Evolutionary conservation across 2,888 invertebrate species (phyloP).

Genomic region (Thecocarcelia acutangulata): DNA sequence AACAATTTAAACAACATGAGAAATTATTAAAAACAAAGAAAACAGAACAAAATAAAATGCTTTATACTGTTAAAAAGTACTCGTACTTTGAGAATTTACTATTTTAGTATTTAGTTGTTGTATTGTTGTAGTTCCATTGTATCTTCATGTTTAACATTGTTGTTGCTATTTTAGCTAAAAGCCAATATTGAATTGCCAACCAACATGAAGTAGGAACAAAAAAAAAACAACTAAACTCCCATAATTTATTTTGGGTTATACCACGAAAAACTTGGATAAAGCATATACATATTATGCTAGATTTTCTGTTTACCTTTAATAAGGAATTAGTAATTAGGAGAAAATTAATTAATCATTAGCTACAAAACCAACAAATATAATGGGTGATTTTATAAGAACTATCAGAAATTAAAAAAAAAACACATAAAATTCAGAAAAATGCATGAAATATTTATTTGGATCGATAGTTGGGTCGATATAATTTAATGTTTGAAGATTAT

Average conservation of each 20-base stretch:
- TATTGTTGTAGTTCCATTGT: slow-evolving; percentile 37
- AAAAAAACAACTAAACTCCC: neutral
- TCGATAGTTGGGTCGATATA: too few relatives aligned
- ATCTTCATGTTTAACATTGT: slow-evolving; percentile 20
- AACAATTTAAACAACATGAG: slow-evolving; percentile 14
- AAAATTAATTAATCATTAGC: too few relatives aligned
- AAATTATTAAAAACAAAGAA: slow-evolving; percentile 13
- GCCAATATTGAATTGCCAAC: slow-evolving; percentile 35
- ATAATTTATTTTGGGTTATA: neutral
- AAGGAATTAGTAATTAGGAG: too few relatives aligned
- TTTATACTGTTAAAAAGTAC: slow-evolving; percentile 25
- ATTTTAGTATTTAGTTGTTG: slow-evolving; percentile 57
- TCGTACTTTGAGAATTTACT: slow-evolving; percentile 52
- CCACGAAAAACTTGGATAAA: neutral
- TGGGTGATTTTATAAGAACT: too few relatives aligned
- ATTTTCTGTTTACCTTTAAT: too few relatives aligned
- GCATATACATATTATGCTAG: neutral
- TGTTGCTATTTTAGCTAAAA: slow-evolving; percentile 22
- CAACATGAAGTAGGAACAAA: slow-evolving; percentile 7
- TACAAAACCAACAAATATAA: too few relatives aligned
- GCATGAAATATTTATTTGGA: too few relatives aligned
- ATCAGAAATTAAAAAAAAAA: too few relatives aligned
- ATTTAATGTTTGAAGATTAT: too few relatives aligned
- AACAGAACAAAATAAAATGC: slow-evolving; percentile 23
- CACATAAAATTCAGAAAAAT: too few relatives aligned